Base-by-base conservation (phyloP, 2,888 invertebrate species). In the Pterostichus madidus region DNA sequence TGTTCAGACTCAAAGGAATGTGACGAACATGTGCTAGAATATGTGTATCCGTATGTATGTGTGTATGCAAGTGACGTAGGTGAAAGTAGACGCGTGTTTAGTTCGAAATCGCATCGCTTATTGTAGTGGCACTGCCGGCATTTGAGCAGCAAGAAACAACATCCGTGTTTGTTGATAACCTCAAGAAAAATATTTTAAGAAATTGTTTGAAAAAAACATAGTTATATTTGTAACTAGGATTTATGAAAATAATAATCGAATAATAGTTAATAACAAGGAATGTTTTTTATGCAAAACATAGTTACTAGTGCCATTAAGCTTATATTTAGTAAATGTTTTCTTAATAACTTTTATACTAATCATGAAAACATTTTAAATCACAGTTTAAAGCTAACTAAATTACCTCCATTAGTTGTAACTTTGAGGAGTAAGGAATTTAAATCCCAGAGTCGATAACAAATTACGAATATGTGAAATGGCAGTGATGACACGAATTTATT, bases 41-140 rank as follows among this genome's bases (percentile, higher is more conserved):
- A 49, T 49, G 49, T 56, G 5, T 71, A 1, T 44, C 8, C 17
- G 68, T 44, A 6, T 17, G 15, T 15, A 71, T 44, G 24, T 24
- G 24, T 15, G 44, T 44, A 71, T 46, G 11, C 4, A 15, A 71
- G 17, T 71, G 68, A 71, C 68, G 68, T 71, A 71, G 68, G 68
- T 71, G 68, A 71, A 71, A 71, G 68, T 71, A 64, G 64, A 8
- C n/a, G 32, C 68, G 35, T 64, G 17, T 17, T 15, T 71, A 46
- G 46, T 46, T 17, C 64, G 8, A 31, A 64, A 39, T 71, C 10
- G 24, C 13, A 11, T n/a, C 68, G 52, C n/a, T 13, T 64, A 59
- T n/a, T 44, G 8, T 39, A 39, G 39, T 46, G 68, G 44, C 39
- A 44, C 24, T 71, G 68, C 17, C 8, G 56, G 8, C 17, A 11